A percentile compares a stretch with the other conserved stretches of the same genome.
These are phyloP conservation scores for Bimastos eiseni DNA, from an alignment of 2,888 invertebrate species.

Conservation along the genomic window DNA sequence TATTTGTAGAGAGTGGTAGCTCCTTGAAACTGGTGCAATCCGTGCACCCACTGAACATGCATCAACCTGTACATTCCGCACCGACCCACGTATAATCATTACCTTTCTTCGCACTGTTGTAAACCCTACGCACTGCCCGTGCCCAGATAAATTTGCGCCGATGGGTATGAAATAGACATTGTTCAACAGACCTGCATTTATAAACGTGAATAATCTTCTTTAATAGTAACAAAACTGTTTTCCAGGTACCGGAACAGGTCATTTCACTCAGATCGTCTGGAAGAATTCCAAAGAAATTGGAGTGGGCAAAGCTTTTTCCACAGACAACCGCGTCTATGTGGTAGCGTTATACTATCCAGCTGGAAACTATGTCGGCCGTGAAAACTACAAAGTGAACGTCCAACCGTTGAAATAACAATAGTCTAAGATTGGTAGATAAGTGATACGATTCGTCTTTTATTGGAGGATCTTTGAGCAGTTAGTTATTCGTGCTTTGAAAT, in stretches of 20 bases:
- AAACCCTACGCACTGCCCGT: no score
- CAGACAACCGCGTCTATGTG: conserved; percentile 74
- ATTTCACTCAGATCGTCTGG: conserved; percentile 83
- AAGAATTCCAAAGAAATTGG: conserved; percentile 74
- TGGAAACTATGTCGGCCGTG: conserved; percentile 75
- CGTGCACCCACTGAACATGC: no score
- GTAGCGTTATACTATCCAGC: conserved; percentile 87
- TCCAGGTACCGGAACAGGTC: conserved; percentile 65
- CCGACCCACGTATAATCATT: no score
- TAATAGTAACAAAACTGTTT: background rate
- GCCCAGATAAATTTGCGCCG: no score
- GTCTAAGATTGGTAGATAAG: background rate
- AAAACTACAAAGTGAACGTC: conserved; percentile 74
- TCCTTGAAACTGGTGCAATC: no score
- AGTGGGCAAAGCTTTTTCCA: conserved; percentile 74
- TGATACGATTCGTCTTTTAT: background rate
- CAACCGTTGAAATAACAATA: conserved; percentile 42
- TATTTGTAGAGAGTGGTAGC: no score
- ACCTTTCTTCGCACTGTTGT: no score
- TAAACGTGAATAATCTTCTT: background rate
- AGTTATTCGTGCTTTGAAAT: no score
- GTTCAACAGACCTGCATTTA: no score
- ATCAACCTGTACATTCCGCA: no score
- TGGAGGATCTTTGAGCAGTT: background rate
- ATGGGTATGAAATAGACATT: no score